Evolutionary conservation across 2,888 invertebrate species (phyloP), one percentile per base, ranked within the genome.

Genomic region (Sabatieria punctata): DNA sequence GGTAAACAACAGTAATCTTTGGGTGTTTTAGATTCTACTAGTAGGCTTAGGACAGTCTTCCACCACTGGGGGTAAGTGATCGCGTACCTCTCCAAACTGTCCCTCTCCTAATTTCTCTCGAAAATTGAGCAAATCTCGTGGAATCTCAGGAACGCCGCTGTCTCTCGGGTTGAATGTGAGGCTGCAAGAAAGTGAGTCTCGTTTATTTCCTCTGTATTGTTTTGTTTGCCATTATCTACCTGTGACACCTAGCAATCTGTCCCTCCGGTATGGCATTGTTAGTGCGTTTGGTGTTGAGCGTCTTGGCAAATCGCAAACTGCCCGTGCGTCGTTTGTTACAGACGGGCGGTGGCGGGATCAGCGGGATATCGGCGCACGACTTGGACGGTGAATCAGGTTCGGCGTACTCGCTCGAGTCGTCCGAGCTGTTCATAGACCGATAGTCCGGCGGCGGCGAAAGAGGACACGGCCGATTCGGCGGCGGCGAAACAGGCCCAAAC

Each of bases 31-130:
- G n/a, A n/a, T n/a, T n/a, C n/a, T n/a, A n/a, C n/a, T n/a, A n/a
- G n/a, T n/a, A n/a, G n/a, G n/a, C n/a, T n/a, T n/a, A n/a, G n/a
- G n/a, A n/a, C n/a, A n/a, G n/a, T n/a, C n/a, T n/a, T n/a, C n/a
- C n/a, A n/a, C n/a, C n/a, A n/a, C n/a, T n/a, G n/a, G n/a, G n/a
- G n/a, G n/a, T n/a, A n/a, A n/a, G n/a, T 30, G 30, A 11, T 11
- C 35, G 15, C 3, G 39, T 15, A 85, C 85, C 68, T 83, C 83
- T 67, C 85, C 85, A 66, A 84, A 85, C 49, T 81, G 80, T 51
- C 85, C 85, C 66, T 84, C 85, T 22, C 84, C 83, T 38, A 86
- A 73, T 64, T 84, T 84, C 49, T 84, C 82, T 57, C 85, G 75
- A 78, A 85, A 83, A 56, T 82, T 73, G 50, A 86, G 75, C 57